A percentile compares a stretch with the other conserved stretches of the same genome.
Evolutionary conservation across 2,797 vertebrate species (phyloP).

Genomic region (Clarias platycephalus): DNA sequence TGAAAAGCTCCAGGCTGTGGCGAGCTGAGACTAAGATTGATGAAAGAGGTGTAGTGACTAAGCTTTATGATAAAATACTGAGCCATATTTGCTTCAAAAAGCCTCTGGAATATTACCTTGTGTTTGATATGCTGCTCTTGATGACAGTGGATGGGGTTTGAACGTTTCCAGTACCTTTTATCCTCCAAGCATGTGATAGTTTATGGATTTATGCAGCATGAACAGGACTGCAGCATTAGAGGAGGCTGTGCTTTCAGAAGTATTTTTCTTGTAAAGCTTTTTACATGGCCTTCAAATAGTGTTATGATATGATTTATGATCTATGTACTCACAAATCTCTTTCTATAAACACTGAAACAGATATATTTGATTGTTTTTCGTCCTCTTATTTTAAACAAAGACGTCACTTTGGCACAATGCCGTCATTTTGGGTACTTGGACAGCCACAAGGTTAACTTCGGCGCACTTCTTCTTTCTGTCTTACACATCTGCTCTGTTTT

Average conservation of each 20-base stretch:
- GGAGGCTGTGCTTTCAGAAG: constrained; percentile 18
- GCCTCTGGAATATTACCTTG: constrained; percentile 34
- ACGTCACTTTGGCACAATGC: neutral
- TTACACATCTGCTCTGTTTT: neutral
- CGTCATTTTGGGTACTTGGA: neutral
- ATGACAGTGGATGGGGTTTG: constrained; percentile 34
- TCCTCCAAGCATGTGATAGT: constrained; percentile 43
- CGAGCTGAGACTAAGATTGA: constrained; percentile 12
- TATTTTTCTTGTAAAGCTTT: constrained; percentile 19
- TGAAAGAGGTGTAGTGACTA: constrained; percentile 23
- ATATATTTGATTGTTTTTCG: neutral
- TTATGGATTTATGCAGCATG: constrained; percentile 49
- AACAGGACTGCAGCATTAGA: constrained; percentile 31
- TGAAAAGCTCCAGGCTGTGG: constrained; percentile 13
- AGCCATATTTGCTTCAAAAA: constrained; percentile 40
- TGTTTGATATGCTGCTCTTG: constrained; percentile 34
- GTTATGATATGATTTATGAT: constrained; percentile 39
- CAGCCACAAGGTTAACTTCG: neutral
- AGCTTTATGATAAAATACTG: constrained; percentile 29
- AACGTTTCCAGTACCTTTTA: constrained; percentile 38
- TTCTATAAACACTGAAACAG: neutral
- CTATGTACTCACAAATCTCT: constrained; percentile 17
- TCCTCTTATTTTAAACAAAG: constrained; percentile 8
- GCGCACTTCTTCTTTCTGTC: neutral
- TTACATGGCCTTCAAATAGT: constrained; percentile 32